Evolutionary conservation across 2,797 vertebrate genomes (phyloP).

Genomic region (Cossypha dichroa): DNA sequence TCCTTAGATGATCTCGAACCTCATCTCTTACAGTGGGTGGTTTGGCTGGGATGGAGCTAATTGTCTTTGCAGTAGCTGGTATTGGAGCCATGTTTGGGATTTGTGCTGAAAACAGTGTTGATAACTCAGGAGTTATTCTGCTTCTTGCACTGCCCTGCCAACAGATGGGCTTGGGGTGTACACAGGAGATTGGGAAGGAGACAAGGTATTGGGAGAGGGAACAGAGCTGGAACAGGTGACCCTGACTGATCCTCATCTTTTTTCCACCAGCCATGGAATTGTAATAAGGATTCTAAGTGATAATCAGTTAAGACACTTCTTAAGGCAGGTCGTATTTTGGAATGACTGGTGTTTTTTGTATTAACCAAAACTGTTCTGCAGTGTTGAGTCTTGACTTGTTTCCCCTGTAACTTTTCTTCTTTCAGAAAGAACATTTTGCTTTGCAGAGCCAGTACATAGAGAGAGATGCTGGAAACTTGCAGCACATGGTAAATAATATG

Average conservation of each 20-base stretch:
- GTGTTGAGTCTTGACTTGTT: neutral
- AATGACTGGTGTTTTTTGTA: neutral
- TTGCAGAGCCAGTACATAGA: slow-evolving; percentile 65
- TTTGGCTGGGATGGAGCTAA: neutral
- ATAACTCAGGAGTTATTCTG: neutral
- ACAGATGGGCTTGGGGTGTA: no score
- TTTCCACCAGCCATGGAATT: neutral
- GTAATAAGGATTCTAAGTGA: neutral
- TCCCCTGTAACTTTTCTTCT: slow-evolving; percentile 8
- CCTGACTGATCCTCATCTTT: neutral
- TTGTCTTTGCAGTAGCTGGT: neutral
- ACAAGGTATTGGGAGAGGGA: neutral
- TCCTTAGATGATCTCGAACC: neutral
- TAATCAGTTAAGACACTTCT: neutral
- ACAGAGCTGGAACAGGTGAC: neutral
- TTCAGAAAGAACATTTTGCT: slow-evolving; percentile 70
- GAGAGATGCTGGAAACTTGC: slow-evolving; percentile 40
- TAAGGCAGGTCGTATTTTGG: neutral
- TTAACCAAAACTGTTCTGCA: neutral
- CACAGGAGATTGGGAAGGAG: neutral
- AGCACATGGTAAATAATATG: slow-evolving; percentile 66
- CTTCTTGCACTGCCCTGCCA: neutral
- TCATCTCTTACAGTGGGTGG: accelerated
- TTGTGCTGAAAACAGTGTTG: neutral
- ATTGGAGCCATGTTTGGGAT: neutral